Percentiles rank a stretch among this genome's conserved stretches.
These are phyloP conservation scores for Orbicella faveolata DNA, from an alignment of 64 coral and sea anemone species.

Conservation along the genomic window DNA sequence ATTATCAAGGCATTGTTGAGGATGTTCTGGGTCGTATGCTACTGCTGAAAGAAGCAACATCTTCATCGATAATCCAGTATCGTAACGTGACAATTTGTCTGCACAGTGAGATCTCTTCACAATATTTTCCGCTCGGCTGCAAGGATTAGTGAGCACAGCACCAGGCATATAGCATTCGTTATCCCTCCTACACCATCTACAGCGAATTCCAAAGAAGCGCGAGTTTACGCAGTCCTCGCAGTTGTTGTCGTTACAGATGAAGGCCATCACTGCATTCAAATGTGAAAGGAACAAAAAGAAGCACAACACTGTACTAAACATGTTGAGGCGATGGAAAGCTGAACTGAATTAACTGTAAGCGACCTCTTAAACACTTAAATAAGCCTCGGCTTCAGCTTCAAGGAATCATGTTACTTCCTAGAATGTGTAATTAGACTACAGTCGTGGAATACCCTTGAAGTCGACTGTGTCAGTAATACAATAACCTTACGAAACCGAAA, in stretches of 20 bases:
- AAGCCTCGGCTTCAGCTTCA: background rate
- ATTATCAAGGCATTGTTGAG: constrained; percentile 28
- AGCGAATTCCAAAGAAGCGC: background rate
- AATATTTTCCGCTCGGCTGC: background rate
- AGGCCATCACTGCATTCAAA: background rate
- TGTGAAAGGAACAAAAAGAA: background rate
- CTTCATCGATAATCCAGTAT: constrained; percentile 42
- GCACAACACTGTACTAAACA: background rate
- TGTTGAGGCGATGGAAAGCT: too few relatives aligned
- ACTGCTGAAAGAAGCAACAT: constrained; percentile 40
- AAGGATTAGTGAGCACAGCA: background rate
- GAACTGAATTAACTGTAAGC: too few relatives aligned
- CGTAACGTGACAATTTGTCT: background rate
- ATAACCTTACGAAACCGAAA: too few relatives aligned
- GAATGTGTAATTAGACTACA: too few relatives aligned
- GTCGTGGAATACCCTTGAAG: too few relatives aligned
- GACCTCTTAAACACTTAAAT: too few relatives aligned
- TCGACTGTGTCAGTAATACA: too few relatives aligned
- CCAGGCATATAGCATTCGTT: background rate
- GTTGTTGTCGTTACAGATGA: background rate
- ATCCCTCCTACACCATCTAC: constrained; percentile 24
- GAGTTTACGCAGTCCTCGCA: background rate
- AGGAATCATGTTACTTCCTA: too few relatives aligned
- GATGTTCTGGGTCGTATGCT: constrained; percentile 12
- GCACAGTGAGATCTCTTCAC: background rate